Base-by-base conservation (phyloP, 2,113 vertebrate genomes). In the Ammodytes dubius region DNA sequence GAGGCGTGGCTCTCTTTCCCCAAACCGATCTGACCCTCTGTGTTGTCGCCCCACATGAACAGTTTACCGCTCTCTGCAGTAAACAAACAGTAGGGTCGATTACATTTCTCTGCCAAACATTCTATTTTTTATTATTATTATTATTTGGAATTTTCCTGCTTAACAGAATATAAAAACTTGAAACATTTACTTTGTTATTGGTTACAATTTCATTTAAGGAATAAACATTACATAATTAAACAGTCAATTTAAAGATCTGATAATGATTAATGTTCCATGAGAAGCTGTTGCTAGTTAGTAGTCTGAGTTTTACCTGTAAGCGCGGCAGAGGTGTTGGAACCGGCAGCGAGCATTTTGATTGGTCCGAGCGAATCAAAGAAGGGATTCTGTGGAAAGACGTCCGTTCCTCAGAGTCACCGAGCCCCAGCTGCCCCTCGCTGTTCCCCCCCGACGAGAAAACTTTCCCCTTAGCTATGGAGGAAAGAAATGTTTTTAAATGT, bases 41-140 rank as follows among this genome's bases (percentile, higher is more conserved):
- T 95, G 94, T 99, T 99, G 87, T 99, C 97, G 14, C 98, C 98
- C 98, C 98, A 99, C 93, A 98, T 96, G 88, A 95, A 99, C 84
- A 99, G 97, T 74, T 94, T 92, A 6, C 98, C 97, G 61, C 96
- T 94, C 84, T 95, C 98, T 99, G 89, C 3, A 12, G 17, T 3
- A 42, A 1, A 42, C 4, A 14, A 27, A 54, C 27, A 27, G 27
- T 27, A 27, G 27, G 27, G 27, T 27, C 27, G 27, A 27, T 27
- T 27, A 27, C 27, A 27, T 27, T 27, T 27, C 1, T 27, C 1
- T 27, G 27, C 27, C 27, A 27, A 27, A 27, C 27, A 1, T 27
- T 27, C 27, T 27, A 27, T 27, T 39, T 39, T 14, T n/a, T n/a
- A n/a, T n/a, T n/a, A n/a, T n/a, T n/a, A n/a, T n/a, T n/a, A n/a